Base-by-base conservation (phyloP, 2,797 vertebrate species). In the Gobionotothen gibberifrons region DNA sequence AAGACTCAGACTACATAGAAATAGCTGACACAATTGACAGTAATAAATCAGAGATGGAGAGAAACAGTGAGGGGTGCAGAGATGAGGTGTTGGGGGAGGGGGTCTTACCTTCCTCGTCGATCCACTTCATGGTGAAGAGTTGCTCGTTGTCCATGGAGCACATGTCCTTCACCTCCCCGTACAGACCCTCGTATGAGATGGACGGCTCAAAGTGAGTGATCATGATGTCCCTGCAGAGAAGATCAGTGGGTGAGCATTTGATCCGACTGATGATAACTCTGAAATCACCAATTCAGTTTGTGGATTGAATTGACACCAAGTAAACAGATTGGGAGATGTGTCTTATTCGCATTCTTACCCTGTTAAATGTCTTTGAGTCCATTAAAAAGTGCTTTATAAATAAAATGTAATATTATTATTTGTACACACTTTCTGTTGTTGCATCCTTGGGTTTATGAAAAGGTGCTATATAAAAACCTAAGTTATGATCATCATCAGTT, bases 71-170 rank as follows among this genome's bases (percentile, higher is more conserved):
- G 19, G 16, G n/a, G 13, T 42, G 21, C 26, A 55, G 48, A 49
- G 21, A 14, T 29, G 5, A 15, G 44, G 0, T 3, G 36, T 2
- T 9, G 15, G 15, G 53, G 1, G 2, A 36, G 2, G 9, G 11
- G n/a, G 54, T 74, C 60, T 0, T 87, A 99, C 98, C 98, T 96
- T 99, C 98, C 80, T 99, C 98, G 44, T 99, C 98, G 61, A 99
- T 99, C 98, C 98, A 99, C 79, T 99, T 99, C 98, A 99, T 99
- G 86, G 98, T 99, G 91, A 99, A 99, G 73, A 97, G 97, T 82
- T 98, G 97, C 77, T 99, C 98, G 0, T 96, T 98, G 93, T 99
- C 97, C 92, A 99, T 98, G 67, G 96, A 95, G 90, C 98, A 99
- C 98, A 99, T 99, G 86, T 99, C 98, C 82, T 93, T 95, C 74